Evolutionary conservation across 2,113 vertebrate species (phyloP).

Genomic region (Platichthys flesus): DNA sequence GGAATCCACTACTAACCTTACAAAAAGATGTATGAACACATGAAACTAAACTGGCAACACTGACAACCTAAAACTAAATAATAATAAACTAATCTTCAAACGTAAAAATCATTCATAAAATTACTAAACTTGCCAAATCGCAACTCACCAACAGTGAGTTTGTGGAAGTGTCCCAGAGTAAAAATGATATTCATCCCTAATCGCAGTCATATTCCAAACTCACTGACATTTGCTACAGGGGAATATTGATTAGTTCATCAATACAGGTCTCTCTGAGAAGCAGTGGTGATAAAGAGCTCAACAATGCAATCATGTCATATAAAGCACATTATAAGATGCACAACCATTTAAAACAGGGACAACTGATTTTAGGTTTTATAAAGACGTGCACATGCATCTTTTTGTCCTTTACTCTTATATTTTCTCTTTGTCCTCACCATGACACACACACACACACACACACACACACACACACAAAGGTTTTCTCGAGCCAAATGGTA

Average conservation of each 20-base stretch:
- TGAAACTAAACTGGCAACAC: background rate
- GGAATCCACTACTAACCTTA: background rate
- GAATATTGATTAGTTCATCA: no score
- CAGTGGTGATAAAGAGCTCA: no score
- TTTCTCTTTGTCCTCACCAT: background rate
- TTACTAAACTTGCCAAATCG: no score
- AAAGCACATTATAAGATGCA: background rate
- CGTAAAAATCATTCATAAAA: no score
- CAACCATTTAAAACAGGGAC: background rate
- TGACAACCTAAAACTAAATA: background rate
- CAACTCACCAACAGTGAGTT: no score
- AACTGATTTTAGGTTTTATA: background rate
- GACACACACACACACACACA: conserved; percentile 13
- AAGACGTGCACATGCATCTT: background rate
- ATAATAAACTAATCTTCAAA: no score
- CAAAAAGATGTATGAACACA: background rate
- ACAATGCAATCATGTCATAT: no score
- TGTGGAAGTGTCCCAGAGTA: no score
- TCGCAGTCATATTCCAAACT: no score
- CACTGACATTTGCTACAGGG: no score
- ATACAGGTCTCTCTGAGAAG: no score
- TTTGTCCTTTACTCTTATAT: background rate
- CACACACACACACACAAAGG: conserved; percentile 16
- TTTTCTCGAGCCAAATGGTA: conserved; percentile 36
- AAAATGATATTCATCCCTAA: no score